Evolutionary conservation across 2,888 invertebrate species (phyloP).

Genomic region (Schizotus pectinicornis): DNA sequence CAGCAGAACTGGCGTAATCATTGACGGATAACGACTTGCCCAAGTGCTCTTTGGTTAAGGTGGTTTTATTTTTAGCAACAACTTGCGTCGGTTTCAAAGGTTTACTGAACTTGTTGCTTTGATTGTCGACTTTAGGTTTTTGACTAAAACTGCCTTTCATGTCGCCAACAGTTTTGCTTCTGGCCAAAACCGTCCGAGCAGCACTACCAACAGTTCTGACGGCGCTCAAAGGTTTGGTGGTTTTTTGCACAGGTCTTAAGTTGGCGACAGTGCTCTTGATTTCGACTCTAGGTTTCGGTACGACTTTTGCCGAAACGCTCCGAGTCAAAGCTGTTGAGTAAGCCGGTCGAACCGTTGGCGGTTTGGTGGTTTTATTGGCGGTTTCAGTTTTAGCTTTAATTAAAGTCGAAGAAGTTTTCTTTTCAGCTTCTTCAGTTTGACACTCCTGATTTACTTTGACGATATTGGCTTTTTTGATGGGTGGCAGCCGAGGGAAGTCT

Average conservation of each 20-base stretch:
- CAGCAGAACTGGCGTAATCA: conserved; percentile 52
- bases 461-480: conserved; percentile 43
- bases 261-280: conserved; percentile 29
- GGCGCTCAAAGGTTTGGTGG: conserved; percentile 12
- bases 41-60: conserved; percentile 43
- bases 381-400: conserved; percentile 37
- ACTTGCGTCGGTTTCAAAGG: conserved; percentile 9
- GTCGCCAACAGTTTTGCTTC: conserved; percentile 57
- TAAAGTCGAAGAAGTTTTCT: conserved; percentile 38
- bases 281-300: conserved; percentile 45
- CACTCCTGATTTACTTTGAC: conserved; percentile 55
- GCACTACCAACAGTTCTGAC: conserved; percentile 4
- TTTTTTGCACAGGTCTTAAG: conserved; percentile 32
- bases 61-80: conserved; percentile 45
- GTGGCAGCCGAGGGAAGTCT: conserved; percentile 50
- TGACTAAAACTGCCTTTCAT: conserved; percentile 44
- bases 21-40: conserved; percentile 42
- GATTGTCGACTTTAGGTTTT: conserved; percentile 1
- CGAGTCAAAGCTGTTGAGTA: conserved; percentile 60
- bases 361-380: conserved; percentile 35
- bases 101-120: not conserved
- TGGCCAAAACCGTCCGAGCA: conserved; percentile 38
- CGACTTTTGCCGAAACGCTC: conserved; percentile 50
- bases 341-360: conserved; percentile 47
- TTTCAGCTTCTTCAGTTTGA: conserved; percentile 54